Base-by-base conservation (phyloP, 1,140 invertebrate species). In the Aradophagus sp. region DNA sequence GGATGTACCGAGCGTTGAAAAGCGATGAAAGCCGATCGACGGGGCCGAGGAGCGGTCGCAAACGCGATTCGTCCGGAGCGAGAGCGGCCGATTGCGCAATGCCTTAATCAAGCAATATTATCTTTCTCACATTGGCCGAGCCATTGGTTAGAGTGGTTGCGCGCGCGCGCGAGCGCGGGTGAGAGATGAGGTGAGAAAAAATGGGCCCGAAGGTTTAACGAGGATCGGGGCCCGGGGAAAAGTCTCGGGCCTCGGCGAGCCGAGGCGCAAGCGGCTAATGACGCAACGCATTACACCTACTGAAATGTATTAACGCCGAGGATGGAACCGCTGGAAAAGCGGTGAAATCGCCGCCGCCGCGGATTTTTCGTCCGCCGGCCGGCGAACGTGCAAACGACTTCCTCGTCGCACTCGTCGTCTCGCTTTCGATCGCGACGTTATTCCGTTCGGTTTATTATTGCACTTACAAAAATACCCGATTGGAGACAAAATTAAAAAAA, bases 71-170 rank as follows among this genome's bases (percentile, higher is more conserved):
- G 42, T 29, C 23, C 16, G 29, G 36, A 20, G 15, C 38, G 11
- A 10, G 42, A 50, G 36, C 47, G n/a, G 17, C 19, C 7, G 8
- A 65, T 71, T 65, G 39, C 39, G 59, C 55, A 71, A 71, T 26
- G 32, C 41, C 14, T 71, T 63, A 71, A 63, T 71, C 53, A 55
- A 48, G 53, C 32, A 65, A 65, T 71, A 48, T 59, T 71, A 63
- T 71, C 59, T 65, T 65, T 58, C 67, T 65, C 59, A 53, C 47
- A 63, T 59, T 69, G 39, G 53, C 16, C 44, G 47, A 26, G 26
- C 42, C 55, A 70, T 70, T 63, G 58, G 58, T 58, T 15, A n/a
- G n/a, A n/a, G n/a, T n/a, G n/a, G n/a, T n/a, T n/a, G n/a, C n/a
- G n/a, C n/a, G n/a, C n/a, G n/a, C n/a, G n/a, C n/a, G n/a, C n/a